A percentile compares a stretch with the other conserved stretches of the same genome.
These are phyloP conservation scores for Conus canariensis DNA, from an alignment of 2,888 invertebrate genomes.

Conservation along the genomic window DNA sequence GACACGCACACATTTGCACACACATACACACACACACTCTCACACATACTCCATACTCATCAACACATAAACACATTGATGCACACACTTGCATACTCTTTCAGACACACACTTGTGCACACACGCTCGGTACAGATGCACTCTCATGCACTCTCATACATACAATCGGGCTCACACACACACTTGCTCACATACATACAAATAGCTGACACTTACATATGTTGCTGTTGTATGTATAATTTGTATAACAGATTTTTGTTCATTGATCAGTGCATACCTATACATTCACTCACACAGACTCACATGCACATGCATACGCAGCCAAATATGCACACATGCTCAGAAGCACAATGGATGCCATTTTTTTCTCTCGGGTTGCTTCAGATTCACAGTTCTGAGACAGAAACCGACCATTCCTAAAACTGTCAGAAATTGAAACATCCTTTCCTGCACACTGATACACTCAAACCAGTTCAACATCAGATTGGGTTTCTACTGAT, in stretches of 20 bases:
- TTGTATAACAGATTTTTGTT: too few relatives aligned
- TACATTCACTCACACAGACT: not conserved
- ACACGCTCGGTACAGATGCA: not conserved
- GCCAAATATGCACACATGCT: not conserved
- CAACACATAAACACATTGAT: not conserved
- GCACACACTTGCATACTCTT: not conserved
- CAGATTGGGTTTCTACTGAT: too few relatives aligned
- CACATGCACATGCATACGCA: not conserved
- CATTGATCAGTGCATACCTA: not conserved
- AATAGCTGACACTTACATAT: not conserved
- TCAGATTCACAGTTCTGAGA: too few relatives aligned
- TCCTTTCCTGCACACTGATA: too few relatives aligned
- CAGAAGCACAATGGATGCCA: too few relatives aligned
- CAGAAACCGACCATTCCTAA: too few relatives aligned
- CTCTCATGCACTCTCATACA: not conserved
- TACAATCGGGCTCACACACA: not conserved
- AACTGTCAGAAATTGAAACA: too few relatives aligned
- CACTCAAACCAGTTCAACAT: too few relatives aligned
- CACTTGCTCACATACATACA: not conserved
- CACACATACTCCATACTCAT: not conserved
- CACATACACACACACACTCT: conserved; percentile 1
- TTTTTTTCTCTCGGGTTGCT: too few relatives aligned
- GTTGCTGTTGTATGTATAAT: too few relatives aligned
- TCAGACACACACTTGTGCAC: not conserved
- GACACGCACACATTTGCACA: not conserved